Evolutionary conservation across 2,797 vertebrate genomes (phyloP), one percentile per base, ranked within the genome.

Genomic region (Lateolabrax maculatus): DNA sequence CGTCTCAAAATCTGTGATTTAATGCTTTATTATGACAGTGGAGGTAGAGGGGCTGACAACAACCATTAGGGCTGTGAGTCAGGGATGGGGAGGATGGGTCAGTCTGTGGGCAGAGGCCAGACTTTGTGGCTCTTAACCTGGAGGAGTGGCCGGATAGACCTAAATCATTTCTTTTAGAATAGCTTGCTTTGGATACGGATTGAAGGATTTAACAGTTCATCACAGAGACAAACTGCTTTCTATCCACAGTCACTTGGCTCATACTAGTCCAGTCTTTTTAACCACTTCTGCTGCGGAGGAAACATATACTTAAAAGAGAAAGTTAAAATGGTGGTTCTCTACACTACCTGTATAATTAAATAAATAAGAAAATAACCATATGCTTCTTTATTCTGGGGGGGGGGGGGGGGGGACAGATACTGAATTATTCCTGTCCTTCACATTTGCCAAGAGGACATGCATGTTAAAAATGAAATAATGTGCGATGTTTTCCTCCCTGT

Each of bases 31-130:
- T 92, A 77, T 89, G 84, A 87, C 77, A 78, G 87, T 9, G 53
- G 78, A 89, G 82, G 85, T 23, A 77, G 57, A 81, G 36, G 34
- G 51, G 70, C 80, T 52, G 75, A 34, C 31, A 34, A 6, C 53
- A n/a, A 88, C 88, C 84, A 89, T 91, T 90, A 90, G n/a, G 68
- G 64, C 13, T 66, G 80, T 90, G 91, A 92, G 83, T 90, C 90
- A 90, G 84, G 66, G 71, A 57, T 5, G 72, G 44, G 75, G 83
- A 83, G 77, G 86, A 80, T 15, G 36, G 79, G 79, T 81, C 87
- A 60, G 86, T 57, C 73, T 80, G 90, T 88, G 83, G 87, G 85
- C 79, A 72, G 67, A 76, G 79, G 73, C 64, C 84, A 80, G 87
- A 90, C 87, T 80, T 68, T 44, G 66, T 36, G 87, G 81, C 85